Base-by-base conservation (phyloP, 2,113 vertebrate genomes). In the Dolichallabes microphthalmus region DNA sequence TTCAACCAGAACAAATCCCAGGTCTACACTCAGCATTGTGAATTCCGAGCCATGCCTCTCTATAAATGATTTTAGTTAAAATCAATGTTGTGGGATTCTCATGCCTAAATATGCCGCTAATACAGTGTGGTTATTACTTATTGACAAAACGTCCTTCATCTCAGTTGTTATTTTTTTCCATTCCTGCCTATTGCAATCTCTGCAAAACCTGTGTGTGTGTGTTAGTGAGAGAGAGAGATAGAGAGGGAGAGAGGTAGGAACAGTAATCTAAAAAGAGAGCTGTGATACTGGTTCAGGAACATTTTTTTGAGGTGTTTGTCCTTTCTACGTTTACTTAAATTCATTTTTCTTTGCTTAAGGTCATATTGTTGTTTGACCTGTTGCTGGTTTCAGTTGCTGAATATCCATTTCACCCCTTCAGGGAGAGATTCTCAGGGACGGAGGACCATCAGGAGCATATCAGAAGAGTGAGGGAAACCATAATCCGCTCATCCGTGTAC, bases 51-150 rank as follows among this genome's bases (percentile, higher is more conserved):
- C 55, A 39, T 22, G 50, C 63, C 71, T 53, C 52, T 77, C 86
- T 64, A n/a, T n/a, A 85, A 87, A 86, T 83, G 85, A 88, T 86
- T 89, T 88, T 88, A 86, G 90, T 80, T 88, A 87, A 87, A 91
- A 88, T 84, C 85, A 87, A 84, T 88, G 88, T 86, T 77, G 71
- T 69, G 74, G 73, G 87, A 89, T 88, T 89, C 87, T 89, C 80
- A 82, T 88, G 50, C 85, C 85, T 89, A 89, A 87, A 89, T 86
- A 89, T 91, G 88, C 85, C 82, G 86, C 87, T 90, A 88, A 90
- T 90, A 82, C 86, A 88, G 83, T 85, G 87, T 89, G 89, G 81
- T 86, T 88, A 92, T 92, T 90, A 87, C 89, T 91, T 90, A 90
- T 92, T 63, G 90, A 91, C 90, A 89, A 92, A 87, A 84, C 81